Conservation (phyloP, 2,113 vertebrate genomes). For the Sprattus sprattus region DNA sequence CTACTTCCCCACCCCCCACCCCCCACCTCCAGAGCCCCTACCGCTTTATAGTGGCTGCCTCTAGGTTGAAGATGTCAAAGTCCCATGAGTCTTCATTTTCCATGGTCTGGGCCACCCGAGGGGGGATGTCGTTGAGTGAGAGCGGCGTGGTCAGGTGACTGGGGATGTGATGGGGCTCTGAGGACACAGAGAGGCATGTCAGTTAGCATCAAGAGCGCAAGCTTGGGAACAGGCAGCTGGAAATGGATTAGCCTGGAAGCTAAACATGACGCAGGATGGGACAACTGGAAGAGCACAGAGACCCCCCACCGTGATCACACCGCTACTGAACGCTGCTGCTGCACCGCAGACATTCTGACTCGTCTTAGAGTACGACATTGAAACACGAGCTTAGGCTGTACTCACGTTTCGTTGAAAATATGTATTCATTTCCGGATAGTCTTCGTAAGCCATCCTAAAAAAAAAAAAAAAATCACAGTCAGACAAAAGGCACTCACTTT, state of each 20-base stretch:
- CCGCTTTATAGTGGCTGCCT: slow-evolving; percentile 91
- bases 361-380: neutral
- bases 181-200: slow-evolving; percentile 24
- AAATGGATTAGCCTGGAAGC: slow-evolving; percentile 12
- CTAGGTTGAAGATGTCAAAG: slow-evolving; percentile 92
- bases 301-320: neutral
- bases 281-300: neutral
- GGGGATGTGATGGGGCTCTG: slow-evolving; percentile 81
- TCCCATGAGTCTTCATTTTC: slow-evolving; percentile 93
- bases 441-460: slow-evolving; percentile 89
- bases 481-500: neutral
- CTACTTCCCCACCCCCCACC: neutral
- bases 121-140: slow-evolving; percentile 85
- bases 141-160: slow-evolving; percentile 75
- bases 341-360: neutral
- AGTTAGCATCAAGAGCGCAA: slow-evolving; percentile 10
- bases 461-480: slow-evolving; percentile 49
- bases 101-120: slow-evolving; percentile 86
- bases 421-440: slow-evolving; percentile 90
- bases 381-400: slow-evolving; percentile 34
- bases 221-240: neutral
- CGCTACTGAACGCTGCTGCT: neutral
- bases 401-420: slow-evolving; percentile 90
- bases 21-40: slow-evolving; percentile 52
- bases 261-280: neutral